These are phyloP conservation scores for Mormyrus lacerda DNA, from an alignment of 2,113 vertebrate genomes.

Conservation along the genomic window DNA sequence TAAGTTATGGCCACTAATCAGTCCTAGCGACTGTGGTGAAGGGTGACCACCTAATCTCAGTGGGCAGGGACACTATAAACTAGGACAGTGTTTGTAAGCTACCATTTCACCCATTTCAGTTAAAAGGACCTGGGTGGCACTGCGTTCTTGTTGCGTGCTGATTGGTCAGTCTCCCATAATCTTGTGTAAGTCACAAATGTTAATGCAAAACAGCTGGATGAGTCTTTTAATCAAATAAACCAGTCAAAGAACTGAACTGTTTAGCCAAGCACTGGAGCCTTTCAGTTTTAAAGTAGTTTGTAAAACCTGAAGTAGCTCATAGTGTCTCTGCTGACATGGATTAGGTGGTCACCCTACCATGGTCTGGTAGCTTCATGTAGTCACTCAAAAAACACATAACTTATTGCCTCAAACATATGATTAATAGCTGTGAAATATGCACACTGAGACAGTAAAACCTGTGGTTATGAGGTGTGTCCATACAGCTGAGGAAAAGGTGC, in stretches of 20 bases:
- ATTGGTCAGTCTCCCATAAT: too few species aligned
- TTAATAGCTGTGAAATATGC: background rate
- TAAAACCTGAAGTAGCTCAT: too few species aligned
- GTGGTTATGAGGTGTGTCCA: background rate
- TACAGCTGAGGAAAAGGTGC: background rate
- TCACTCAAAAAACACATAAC: background rate
- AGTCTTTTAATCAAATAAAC: too few species aligned
- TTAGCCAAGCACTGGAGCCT: too few species aligned
- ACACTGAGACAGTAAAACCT: too few species aligned
- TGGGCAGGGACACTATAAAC: background rate
- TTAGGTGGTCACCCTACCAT: background rate
- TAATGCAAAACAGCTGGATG: too few species aligned
- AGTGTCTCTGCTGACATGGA: too few species aligned
- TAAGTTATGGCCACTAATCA: background rate
- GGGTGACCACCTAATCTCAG: background rate
- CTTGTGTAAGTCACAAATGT: too few species aligned
- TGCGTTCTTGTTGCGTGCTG: too few species aligned
- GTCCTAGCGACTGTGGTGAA: background rate
- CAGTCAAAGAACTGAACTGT: too few species aligned
- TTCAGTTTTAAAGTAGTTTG: too few species aligned
- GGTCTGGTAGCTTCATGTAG: background rate
- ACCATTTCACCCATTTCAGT: background rate
- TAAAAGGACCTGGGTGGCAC: background rate
- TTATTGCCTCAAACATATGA: background rate
- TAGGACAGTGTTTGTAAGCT: background rate